phyloP scores from a whole-genome alignment of 2,888 invertebrate genomes.

The Lepeophtheirus nordmannii region DNA sequence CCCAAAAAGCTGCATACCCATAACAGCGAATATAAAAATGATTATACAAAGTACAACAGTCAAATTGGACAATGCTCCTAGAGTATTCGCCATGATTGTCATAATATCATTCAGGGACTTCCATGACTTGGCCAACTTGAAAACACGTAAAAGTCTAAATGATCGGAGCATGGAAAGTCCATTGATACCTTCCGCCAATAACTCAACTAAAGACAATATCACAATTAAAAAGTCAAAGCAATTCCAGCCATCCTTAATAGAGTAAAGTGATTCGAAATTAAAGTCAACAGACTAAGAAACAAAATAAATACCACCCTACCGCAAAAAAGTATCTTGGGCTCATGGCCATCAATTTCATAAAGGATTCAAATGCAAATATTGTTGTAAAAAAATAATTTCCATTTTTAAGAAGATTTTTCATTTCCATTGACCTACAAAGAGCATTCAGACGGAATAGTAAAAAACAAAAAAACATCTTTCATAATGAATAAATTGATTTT shows the following conservation, averaged over 20 bases:
- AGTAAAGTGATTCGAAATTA: background rate
- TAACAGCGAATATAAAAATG: conserved; percentile 37
- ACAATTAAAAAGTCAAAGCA: conserved; percentile 97
- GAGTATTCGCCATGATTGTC: conserved; percentile 35
- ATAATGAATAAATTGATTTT: background rate
- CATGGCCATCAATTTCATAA: conserved; percentile 85
- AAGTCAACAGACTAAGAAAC: too few species aligned
- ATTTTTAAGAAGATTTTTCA: conserved; percentile 31
- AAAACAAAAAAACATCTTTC: background rate
- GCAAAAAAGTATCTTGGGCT: conserved; percentile 85
- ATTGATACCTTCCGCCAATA: conserved; percentile 81
- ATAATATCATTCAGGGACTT: conserved; percentile 36
- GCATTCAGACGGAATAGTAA: background rate
- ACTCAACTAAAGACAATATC: conserved; percentile 78
- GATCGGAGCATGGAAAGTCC: conserved; percentile 92
- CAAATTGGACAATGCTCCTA: conserved; percentile 35
- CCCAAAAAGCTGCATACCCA: conserved; percentile 67
- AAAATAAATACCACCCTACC: background rate
- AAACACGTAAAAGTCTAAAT: conserved; percentile 76
- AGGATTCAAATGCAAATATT: conserved; percentile 87
- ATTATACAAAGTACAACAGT: conserved; percentile 36
- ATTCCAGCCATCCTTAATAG: conserved; percentile 82
- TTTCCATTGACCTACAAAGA: conserved; percentile 10
- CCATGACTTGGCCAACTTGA: conserved; percentile 38
- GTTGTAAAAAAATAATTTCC: conserved; percentile 78